Evolutionary conservation across 2,113 vertebrate genomes (phyloP), one percentile per base, ranked within the genome.

Genomic region (Geococcyx californianus): DNA sequence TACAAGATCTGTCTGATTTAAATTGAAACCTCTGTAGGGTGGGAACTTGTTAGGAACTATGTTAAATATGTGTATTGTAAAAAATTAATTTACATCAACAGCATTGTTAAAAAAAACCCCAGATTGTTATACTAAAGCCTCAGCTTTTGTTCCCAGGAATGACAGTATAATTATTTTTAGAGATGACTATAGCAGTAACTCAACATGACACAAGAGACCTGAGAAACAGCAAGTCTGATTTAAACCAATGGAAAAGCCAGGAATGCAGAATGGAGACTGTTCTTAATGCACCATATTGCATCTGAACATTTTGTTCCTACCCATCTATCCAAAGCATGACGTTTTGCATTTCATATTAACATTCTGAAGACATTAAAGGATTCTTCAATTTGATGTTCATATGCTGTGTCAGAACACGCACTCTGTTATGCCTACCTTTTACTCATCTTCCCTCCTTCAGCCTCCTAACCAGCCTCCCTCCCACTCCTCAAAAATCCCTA

Each of bases 271-370:
- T 94, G 95, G 91, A 95, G 93, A 89, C 87, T 95, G 94, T 69
- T 95, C 83, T 82, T 95, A 94, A 96, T 95, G 94, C 83, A 96
- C 88, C 90, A 94, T 96, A 95, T 95, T 96, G 95, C 92, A 96
- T 75, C 88, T 95, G 92, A 93, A 96, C 95, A 95, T 94, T 95
- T 93, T 96, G 93, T 97, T 96, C 95, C 90, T 95, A 94, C 68
- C 85, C 92, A 84, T 93, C 90, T 87, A 93, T 94, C 90, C 93
- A 93, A 96, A 93, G 94, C 72, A 94, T 96, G 94, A 96, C 84
- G 73, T 93, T 95, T 96, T 95, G 94, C 90, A 96, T 96, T 97
- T 96, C 88, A 95, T 87, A 95, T 96, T 95, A 95, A 93, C 92
- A 96, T 96, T 96, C 85, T 95, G 93, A 95, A 97, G 90, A 96